A percentile compares a stretch with the other conserved stretches of the same genome.
These are phyloP conservation scores for human DNA, from an alignment of 2,113 vertebrate species.

Conservation along the genomic window DNA sequence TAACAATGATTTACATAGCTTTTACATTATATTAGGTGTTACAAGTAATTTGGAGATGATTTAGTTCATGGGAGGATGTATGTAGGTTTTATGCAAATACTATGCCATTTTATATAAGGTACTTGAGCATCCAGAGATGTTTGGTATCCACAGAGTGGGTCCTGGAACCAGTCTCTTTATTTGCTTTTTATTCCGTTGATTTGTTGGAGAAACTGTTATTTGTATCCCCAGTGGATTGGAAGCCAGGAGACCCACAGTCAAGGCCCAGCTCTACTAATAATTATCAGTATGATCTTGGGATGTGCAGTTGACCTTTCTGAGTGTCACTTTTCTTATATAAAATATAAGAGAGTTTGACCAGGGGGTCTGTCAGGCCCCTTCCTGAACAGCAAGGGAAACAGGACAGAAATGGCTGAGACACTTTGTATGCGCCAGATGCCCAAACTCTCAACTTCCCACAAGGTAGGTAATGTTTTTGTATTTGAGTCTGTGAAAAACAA, in stretches of 20 bases:
- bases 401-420: not conserved
- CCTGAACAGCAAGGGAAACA: not conserved
- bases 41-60: not conserved
- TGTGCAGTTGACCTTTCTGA: not conserved
- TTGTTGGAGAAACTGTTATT: not conserved
- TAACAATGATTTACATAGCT: not conserved
- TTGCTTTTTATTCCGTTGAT: not conserved
- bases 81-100: not conserved
- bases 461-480: not conserved
- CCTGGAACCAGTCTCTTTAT: not conserved
- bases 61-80: not conserved
- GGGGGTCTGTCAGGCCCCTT: not conserved
- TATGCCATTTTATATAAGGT: not conserved
- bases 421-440: not conserved
- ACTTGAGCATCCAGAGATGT: not conserved
- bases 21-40: not conserved
- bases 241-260: not conserved
- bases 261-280: not conserved
- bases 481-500: not conserved
- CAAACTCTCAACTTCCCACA: not conserved
- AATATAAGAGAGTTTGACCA: not conserved
- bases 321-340: not conserved
- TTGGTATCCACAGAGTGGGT: not conserved
- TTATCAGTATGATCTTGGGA: not conserved
- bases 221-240: not conserved